phyloP scores from a whole-genome alignment of 2,888 invertebrate genomes.

The Ichneumon xanthorius region DNA sequence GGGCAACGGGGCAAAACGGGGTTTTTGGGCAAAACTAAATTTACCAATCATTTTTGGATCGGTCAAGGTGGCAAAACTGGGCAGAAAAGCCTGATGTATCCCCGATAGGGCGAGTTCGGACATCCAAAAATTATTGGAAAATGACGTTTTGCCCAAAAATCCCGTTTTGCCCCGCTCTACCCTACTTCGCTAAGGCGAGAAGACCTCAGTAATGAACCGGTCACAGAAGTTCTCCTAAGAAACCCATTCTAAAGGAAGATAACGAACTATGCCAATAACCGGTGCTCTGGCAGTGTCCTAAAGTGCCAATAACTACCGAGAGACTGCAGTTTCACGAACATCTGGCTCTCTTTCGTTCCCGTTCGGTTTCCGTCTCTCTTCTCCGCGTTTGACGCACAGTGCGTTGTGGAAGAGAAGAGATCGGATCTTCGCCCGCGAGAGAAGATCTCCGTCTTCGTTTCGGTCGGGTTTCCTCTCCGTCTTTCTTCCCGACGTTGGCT shows the following conservation, averaged over 20 bases:
- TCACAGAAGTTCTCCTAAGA: not conserved
- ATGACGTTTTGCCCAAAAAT: no score
- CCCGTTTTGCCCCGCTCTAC: no score
- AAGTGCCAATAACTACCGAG: constrained; percentile 39
- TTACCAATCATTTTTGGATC: no score
- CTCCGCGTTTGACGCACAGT: not conserved
- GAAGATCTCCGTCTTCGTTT: constrained; percentile 45
- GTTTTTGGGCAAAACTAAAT: no score
- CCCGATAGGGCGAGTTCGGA: no score
- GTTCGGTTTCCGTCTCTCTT: constrained; percentile 32
- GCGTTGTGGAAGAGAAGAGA: not conserved
- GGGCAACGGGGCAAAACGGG: no score
- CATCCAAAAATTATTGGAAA: no score
- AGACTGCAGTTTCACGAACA: constrained; percentile 36
- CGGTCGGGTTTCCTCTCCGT: constrained; percentile 8
- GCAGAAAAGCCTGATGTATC: no score
- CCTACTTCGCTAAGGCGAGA: not conserved
- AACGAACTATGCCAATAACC: not conserved
- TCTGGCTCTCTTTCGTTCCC: constrained; percentile 55
- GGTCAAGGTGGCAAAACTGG: no score
- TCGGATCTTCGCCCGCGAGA: constrained; percentile 6
- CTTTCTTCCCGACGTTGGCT: constrained; percentile 11
- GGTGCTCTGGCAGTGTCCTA: not conserved
- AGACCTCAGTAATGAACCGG: not conserved
- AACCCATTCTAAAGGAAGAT: not conserved